Evolutionary conservation across 2,113 vertebrate genomes (phyloP), one percentile per base, ranked within the genome.

Genomic region (Laticauda colubrina): DNA sequence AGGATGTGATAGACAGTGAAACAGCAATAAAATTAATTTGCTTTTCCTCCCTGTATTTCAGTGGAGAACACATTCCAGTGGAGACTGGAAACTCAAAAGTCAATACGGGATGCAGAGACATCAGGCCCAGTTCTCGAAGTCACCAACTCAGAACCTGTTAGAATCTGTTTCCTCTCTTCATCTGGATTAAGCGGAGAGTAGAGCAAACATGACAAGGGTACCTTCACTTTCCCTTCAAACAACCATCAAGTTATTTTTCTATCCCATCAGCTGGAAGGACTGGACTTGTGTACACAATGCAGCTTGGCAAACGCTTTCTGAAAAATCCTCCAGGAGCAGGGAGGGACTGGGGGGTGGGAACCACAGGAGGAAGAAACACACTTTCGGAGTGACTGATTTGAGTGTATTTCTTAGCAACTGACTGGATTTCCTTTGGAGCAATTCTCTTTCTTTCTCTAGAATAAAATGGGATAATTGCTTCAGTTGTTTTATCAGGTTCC

Each of bases 401-500:
- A 48, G 90, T 91, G 61, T 26, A 53, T 39, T 92, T 53, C 56
- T 48, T 85, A 87, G 94, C 75, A 88, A 89, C 75, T 39, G 56
- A 89, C 21, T 48, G 59, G 34, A 3, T 87, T 88, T 29, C 85
- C 43, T 0, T 69, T 75, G 0, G 61, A 45, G 24, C n/a, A 8
- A 6, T 54, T 75, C 64, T 88, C n/a, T 92, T 69, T 11, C 24
- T 61, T n/a, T 61, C 18, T 57, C 91, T 90, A 91, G 2, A 87
- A 48, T 39, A 85, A 85, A 39, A 85, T 39, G 43, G 51, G 0
- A 9, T 1, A 34, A 91, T 94, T 39, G 18, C 56, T 43, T 14
- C 57, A 18, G 20, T 55, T 88, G 23, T 89, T n/a, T 87, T 39
- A 69, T 90, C 20, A n/a, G 87, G 94, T 88, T 92, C 95, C 89